A percentile compares a stretch with the other conserved stretches of the same genome.
Evolutionary conservation across 2,113 vertebrate species (phyloP).

Genomic region (Eulemur rufifrons): DNA sequence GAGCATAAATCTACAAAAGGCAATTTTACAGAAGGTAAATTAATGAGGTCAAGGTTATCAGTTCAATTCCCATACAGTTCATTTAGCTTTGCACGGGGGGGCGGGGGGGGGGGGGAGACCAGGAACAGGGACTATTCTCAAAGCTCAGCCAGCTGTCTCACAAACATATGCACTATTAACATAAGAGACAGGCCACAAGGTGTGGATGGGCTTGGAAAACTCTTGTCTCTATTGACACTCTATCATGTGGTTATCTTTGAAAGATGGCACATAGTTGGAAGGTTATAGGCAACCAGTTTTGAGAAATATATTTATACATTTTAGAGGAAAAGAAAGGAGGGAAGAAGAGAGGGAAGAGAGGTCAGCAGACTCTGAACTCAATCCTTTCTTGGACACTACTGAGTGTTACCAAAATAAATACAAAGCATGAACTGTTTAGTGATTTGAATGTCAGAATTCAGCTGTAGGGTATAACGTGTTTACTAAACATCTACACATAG

Average conservation of each 20-base stretch:
- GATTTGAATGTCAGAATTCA: background rate
- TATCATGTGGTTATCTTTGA: background rate
- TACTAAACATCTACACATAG: background rate
- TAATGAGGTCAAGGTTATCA: constrained; percentile 69
- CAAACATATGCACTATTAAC: background rate
- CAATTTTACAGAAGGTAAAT: constrained; percentile 40
- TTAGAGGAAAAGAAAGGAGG: background rate
- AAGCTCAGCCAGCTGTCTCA: constrained; percentile 10
- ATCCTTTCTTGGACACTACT: background rate
- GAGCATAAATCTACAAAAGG: constrained; percentile 52
- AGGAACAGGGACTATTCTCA: background rate
- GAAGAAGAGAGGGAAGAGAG: background rate
- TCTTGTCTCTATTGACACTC: background rate
- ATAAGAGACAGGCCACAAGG: background rate
- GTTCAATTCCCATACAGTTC: constrained; percentile 51
- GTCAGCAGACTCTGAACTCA: background rate
- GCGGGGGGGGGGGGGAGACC: background rate
- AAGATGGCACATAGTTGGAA: background rate
- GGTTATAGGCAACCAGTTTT: background rate
- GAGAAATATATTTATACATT: background rate
- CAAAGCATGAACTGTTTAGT: background rate
- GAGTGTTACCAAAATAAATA: background rate
- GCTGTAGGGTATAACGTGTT: background rate
- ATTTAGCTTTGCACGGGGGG: constrained; percentile 18
- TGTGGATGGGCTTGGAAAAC: background rate